Evolutionary conservation across 2,113 vertebrate genomes (phyloP).

Genomic region (Eonycteris spelaea): DNA sequence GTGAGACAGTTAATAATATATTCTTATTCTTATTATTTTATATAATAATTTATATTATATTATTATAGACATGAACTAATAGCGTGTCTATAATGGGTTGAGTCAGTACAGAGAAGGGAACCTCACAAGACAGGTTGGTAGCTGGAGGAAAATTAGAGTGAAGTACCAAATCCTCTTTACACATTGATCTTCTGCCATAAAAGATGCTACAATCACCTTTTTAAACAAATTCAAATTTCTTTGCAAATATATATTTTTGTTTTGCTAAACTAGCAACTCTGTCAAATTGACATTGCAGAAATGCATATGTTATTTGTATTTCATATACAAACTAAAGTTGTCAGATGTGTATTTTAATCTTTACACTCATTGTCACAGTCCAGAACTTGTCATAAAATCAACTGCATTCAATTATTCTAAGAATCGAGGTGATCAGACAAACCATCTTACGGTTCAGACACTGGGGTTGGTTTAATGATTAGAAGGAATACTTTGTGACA

Average conservation of each 20-base stretch:
- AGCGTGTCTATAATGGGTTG: background rate
- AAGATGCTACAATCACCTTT: background rate
- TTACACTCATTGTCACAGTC: too few species aligned
- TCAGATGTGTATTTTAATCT: background rate
- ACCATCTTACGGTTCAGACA: background rate
- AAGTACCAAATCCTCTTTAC: background rate
- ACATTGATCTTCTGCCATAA: background rate
- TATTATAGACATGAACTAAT: too few species aligned
- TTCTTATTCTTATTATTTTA: too few species aligned
- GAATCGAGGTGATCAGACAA: background rate
- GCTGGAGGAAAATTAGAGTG: rapidly evolving
- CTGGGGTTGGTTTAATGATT: background rate
- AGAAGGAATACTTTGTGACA: background rate
- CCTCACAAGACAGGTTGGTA: background rate
- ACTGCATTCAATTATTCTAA: background rate
- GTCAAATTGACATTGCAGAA: background rate
- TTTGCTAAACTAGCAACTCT: constrained; percentile 15
- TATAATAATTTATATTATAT: too few species aligned
- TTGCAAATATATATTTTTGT: background rate
- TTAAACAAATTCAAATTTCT: background rate
- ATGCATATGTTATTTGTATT: background rate
- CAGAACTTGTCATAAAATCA: background rate
- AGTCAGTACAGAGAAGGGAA: background rate
- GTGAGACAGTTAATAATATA: background rate
- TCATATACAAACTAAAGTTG: background rate